These are phyloP conservation scores for Antitype chi DNA, from an alignment of 2,888 invertebrate species.

Conservation along the genomic window DNA sequence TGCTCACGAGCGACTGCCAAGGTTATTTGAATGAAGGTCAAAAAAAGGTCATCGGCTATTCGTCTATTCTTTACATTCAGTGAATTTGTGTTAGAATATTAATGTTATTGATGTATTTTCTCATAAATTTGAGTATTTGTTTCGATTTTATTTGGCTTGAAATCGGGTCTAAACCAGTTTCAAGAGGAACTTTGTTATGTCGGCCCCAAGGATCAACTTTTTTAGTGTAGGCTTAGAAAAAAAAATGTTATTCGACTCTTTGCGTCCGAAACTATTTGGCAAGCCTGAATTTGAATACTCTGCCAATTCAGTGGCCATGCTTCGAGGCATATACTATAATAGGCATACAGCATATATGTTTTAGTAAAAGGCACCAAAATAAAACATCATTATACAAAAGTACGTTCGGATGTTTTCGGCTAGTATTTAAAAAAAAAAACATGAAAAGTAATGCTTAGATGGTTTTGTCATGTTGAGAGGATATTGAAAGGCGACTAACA, in stretches of 20 bases:
- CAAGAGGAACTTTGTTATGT: slow-evolving; percentile 13
- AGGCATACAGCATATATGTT: too few relatives aligned
- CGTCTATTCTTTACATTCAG: slow-evolving; percentile 6
- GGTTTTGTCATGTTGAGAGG: too few relatives aligned
- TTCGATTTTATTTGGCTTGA: neutral
- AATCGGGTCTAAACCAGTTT: neutral
- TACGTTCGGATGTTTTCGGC: neutral
- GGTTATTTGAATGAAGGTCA: slow-evolving; percentile 11
- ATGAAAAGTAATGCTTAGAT: neutral
- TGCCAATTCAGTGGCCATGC: neutral
- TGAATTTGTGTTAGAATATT: slow-evolving; percentile 21
- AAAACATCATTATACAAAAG: neutral
- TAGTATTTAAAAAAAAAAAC: neutral
- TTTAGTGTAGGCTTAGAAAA: neutral
- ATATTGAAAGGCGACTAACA: too few relatives aligned
- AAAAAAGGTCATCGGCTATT: neutral
- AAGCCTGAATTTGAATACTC: neutral
- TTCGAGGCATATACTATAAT: neutral
- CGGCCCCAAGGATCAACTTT: neutral
- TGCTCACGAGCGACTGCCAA: neutral
- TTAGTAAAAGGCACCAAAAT: neutral
- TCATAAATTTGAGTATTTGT: neutral
- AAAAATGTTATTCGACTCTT: neutral
- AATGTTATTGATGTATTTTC: slow-evolving; percentile 22
- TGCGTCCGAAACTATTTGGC: neutral